These are phyloP conservation scores for Rhinophrynus dorsalis DNA, from an alignment of 2,797 vertebrate genomes.

Conservation along the genomic window DNA sequence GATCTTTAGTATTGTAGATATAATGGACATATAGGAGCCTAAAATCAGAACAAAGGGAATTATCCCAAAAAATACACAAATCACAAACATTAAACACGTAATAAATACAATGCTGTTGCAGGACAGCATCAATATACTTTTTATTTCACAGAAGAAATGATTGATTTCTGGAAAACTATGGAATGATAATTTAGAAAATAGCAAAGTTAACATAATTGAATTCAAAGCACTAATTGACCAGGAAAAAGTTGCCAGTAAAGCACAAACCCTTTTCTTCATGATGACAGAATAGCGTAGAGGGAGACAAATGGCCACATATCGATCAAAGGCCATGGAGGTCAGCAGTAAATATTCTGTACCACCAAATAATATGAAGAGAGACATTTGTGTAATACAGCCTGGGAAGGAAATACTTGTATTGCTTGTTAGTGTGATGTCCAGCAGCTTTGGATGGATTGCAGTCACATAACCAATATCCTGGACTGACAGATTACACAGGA, in stretches of 20 bases:
- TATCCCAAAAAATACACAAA: background rate
- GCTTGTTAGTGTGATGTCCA: background rate
- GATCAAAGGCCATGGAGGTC: conserved; percentile 14
- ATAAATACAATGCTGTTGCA: background rate
- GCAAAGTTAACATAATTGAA: background rate
- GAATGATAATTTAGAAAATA: background rate
- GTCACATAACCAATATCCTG: conserved; percentile 10
- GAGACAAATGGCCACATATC: conserved; percentile 10
- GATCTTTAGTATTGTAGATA: background rate
- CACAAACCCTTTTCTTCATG: background rate
- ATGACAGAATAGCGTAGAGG: background rate
- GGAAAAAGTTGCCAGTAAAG: background rate
- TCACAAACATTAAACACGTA: no score
- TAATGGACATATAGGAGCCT: conserved; percentile 5
- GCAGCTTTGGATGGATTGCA: background rate
- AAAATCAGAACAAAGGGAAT: background rate
- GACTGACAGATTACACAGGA: conserved; percentile 46
- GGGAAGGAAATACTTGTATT: background rate
- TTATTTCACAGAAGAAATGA: conserved; percentile 21
- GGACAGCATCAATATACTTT: background rate
- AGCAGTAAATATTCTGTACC: background rate
- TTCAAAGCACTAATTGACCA: background rate
- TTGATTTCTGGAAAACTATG: background rate
- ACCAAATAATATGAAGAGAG: background rate
- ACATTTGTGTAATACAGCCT: conserved; percentile 8